Evolutionary conservation across 2,888 invertebrate genomes (phyloP).

Genomic region (Melanophora roralis): DNA sequence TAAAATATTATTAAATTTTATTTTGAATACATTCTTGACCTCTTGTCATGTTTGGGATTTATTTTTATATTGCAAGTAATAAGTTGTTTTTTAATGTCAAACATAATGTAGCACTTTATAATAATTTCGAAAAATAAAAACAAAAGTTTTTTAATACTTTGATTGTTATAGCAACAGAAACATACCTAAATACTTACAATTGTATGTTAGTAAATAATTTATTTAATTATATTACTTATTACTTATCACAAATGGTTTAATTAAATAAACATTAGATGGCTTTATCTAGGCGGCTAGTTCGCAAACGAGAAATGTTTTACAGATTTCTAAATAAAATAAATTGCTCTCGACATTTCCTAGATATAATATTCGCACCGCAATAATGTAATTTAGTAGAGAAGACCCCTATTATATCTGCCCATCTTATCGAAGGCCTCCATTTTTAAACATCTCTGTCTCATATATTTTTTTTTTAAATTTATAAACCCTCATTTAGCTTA

Average conservation of each 20-base stretch:
- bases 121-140: background rate
- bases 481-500: background rate
- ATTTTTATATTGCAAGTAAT: slow-evolving; percentile 20
- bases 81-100: background rate
- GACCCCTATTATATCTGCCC: too few relatives aligned
- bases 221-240: background rate
- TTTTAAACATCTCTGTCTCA: background rate
- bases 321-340: background rate
- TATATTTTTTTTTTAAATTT: background rate
- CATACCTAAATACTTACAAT: too few relatives aligned
- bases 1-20: slow-evolving; percentile 6
- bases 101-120: background rate
- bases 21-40: slow-evolving; percentile 39
- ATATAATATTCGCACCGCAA: background rate
- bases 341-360: background rate
- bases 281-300: slow-evolving; percentile 11
- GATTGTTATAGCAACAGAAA: too few relatives aligned
- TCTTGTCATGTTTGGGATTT: slow-evolving; percentile 34
- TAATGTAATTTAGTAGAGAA: background rate
- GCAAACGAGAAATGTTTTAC: slow-evolving; percentile 5
- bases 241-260: slow-evolving; percentile 56
- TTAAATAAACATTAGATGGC: slow-evolving; percentile 54
- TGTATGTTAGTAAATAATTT: too few relatives aligned
- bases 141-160: too few relatives aligned
- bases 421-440: too few relatives aligned